Evolutionary conservation across 2,888 invertebrate genomes (phyloP), one percentile per base, ranked within the genome.

Genomic region (Neria commutata): DNA sequence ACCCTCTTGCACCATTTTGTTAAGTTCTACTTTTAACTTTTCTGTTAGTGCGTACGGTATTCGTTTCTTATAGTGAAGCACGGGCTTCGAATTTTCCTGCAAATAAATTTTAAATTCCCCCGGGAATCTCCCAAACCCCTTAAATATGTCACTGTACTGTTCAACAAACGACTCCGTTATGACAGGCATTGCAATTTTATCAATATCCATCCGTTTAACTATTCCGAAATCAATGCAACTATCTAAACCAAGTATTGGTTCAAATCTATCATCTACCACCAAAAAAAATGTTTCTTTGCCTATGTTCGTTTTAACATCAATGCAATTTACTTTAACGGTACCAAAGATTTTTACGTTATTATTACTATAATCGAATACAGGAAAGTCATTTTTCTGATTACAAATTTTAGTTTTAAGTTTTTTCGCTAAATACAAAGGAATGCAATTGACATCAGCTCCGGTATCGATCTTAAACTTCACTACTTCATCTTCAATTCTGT

Each of bases 1-100:
- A 24, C 34, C 55, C 11, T 61, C 56, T 8, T 56, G 34, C 11
- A 56, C 47, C 58, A 68, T 59, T 52, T 46, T 16, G 8, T 61
- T 48, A n/a, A 68, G 33, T 60, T 66, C 58, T 10, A 14, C 1
- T 46, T 67, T 67, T 2, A 67, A 45, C 56, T 56, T 62, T 23
- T 59, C 56, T 14, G 50, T 23, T 34, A 66, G 29, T n/a, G 57
- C 53, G 8, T 56, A 42, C 2, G 66, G 67, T 24, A 68, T 60
- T n/a, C 62, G 51, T 58, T 67, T 67, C 52, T 56, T 67, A 25
- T 64, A 67, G 25, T 67, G 64, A 14, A 68, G 34, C 2, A 61
- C 57, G 42, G 67, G 64, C 42, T 56, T 62, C 16, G 65, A 23
- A 45, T 66, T 59, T 52, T 67, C 63, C 21, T 58, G 55, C 25